Evolutionary conservation across 2,113 vertebrate species (phyloP).

Genomic region (Toxotes jaculatrix): DNA sequence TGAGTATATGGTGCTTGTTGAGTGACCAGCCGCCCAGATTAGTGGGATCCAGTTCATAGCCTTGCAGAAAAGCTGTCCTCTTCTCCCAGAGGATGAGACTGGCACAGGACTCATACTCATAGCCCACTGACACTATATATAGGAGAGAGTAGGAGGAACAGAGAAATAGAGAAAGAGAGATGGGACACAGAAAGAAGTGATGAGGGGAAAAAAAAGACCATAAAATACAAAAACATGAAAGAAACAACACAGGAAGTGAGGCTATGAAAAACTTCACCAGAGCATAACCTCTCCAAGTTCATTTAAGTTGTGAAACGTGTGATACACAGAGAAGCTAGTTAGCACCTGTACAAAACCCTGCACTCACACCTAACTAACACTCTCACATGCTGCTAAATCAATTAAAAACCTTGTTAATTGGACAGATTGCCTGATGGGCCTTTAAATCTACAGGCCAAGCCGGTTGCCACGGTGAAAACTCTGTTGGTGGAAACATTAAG

Average conservation of each 20-base stretch:
- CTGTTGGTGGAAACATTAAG: conserved; percentile 27
- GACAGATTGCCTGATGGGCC: conserved; percentile 54
- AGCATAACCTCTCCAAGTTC: conserved; percentile 42
- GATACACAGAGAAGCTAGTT: conserved; percentile 77
- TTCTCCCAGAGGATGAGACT: conserved; percentile 98
- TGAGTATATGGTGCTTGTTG: conserved; percentile 96
- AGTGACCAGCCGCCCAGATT: conserved; percentile 97
- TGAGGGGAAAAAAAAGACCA: not conserved
- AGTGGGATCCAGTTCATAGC: conserved; percentile 96
- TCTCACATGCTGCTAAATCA: conserved; percentile 62
- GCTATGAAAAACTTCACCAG: conserved; percentile 33
- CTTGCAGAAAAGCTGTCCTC: conserved; percentile 93
- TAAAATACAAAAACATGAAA: not conserved
- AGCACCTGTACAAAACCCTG: conserved; percentile 71
- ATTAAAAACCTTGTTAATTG: conserved; percentile 80
- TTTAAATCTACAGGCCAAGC: conserved; percentile 45
- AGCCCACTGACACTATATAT: conserved; percentile 94
- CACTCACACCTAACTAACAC: conserved; percentile 75
- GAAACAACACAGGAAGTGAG: not conserved
- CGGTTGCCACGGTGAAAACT: conserved; percentile 25
- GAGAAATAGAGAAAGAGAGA: not conserved
- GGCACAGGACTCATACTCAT: conserved; percentile 97
- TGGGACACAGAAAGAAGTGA: conserved; percentile 6
- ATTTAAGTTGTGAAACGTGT: conserved; percentile 57
- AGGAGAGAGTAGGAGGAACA: conserved; percentile 10